Evolutionary conservation across 2,113 vertebrate species (phyloP).

Genomic region (Columba livia): DNA sequence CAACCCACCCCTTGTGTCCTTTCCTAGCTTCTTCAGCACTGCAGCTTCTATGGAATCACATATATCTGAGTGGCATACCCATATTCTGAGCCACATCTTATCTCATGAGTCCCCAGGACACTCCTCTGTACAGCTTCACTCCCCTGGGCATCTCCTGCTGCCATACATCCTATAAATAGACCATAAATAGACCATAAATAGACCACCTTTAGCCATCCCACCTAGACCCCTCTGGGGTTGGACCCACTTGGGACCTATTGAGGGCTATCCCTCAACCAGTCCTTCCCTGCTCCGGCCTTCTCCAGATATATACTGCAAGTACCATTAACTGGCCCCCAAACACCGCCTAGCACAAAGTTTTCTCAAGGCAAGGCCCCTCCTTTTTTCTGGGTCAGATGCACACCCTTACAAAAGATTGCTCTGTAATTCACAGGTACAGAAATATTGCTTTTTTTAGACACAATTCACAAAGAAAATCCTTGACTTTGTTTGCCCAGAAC

Average conservation of each 20-base stretch:
- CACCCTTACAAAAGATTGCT: background rate
- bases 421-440: background rate
- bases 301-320: background rate
- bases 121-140: background rate
- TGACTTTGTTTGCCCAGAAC: background rate
- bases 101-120: fast-evolving
- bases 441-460: background rate
- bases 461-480: background rate
- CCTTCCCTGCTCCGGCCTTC: background rate
- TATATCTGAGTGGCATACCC: fast-evolving
- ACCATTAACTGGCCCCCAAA: background rate
- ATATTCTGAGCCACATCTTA: background rate
- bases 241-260: background rate
- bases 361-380: background rate
- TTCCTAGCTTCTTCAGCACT: background rate
- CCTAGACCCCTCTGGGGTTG: fast-evolving
- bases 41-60: background rate
- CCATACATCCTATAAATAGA: background rate
- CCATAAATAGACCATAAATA: background rate
- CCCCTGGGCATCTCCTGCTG: background rate
- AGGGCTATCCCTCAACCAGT: background rate
- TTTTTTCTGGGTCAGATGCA: background rate
- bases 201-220: background rate
- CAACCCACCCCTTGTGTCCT: background rate
- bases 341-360: background rate